These are phyloP conservation scores for Marronus borbonicus DNA, from an alignment of 2,888 invertebrate genomes.

Conservation along the genomic window DNA sequence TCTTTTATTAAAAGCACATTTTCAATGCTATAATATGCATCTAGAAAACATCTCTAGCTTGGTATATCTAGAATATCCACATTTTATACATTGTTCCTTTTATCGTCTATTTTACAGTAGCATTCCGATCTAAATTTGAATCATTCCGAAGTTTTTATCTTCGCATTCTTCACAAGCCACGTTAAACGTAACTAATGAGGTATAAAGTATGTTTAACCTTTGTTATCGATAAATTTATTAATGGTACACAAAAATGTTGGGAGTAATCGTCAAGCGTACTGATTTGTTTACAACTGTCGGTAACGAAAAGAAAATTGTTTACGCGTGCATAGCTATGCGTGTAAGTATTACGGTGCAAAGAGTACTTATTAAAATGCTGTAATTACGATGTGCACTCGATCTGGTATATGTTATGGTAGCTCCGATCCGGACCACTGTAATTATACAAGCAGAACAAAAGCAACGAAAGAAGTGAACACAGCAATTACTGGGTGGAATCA, in stretches of 20 bases:
- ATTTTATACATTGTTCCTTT: neutral
- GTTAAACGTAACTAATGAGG: too few relatives aligned
- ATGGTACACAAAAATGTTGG: neutral
- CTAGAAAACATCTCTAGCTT: too few relatives aligned
- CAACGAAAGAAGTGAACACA: constrained; percentile 40
- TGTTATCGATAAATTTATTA: too few relatives aligned
- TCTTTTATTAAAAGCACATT: too few relatives aligned
- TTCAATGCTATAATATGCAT: too few relatives aligned
- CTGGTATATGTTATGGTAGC: constrained; percentile 46
- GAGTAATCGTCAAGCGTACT: neutral
- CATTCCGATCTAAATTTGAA: too few relatives aligned
- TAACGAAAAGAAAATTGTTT: constrained; percentile 25
- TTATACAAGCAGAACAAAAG: constrained; percentile 46
- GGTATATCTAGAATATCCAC: too few relatives aligned
- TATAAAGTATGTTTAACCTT: too few relatives aligned
- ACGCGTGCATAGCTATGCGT: constrained; percentile 42
- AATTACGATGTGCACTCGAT: constrained; percentile 32
- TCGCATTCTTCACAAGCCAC: too few relatives aligned
- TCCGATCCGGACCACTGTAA: constrained; percentile 33
- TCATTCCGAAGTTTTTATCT: too few relatives aligned
- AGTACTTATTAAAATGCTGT: constrained; percentile 42
- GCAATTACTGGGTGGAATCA: constrained; percentile 45
- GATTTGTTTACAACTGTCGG: constrained; percentile 1
- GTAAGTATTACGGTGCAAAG: constrained; percentile 28
- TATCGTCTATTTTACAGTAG: neutral